Percentiles rank a stretch among this genome's conserved stretches.
These are phyloP conservation scores for Cephus spinipes DNA, from an alignment of 2,888 invertebrate species.

Conservation along the genomic window DNA sequence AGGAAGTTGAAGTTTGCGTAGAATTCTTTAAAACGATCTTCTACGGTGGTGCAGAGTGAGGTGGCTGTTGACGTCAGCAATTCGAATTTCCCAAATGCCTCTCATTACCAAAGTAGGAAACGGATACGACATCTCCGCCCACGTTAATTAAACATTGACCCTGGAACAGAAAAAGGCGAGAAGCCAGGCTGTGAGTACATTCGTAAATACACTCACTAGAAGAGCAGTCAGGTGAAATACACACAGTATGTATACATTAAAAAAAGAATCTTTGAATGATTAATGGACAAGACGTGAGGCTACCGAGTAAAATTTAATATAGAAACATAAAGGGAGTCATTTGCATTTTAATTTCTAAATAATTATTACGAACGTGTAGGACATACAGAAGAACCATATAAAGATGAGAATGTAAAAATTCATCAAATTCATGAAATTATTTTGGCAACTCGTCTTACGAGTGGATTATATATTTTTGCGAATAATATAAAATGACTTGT, in stretches of 20 bases:
- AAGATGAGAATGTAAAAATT: background rate
- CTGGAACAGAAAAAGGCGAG: constrained; percentile 70
- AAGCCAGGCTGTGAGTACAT: background rate
- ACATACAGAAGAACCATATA: background rate
- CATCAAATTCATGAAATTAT: background rate
- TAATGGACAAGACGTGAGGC: background rate
- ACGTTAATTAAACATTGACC: constrained; percentile 96
- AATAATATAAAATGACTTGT: background rate
- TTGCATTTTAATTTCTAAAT: background rate
- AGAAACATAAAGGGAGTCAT: background rate
- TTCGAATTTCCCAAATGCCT: constrained; percentile 46
- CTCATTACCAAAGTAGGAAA: constrained; percentile 76
- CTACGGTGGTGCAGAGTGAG: constrained; percentile 61
- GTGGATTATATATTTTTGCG: background rate
- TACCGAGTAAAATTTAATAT: background rate
- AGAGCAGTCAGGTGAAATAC: background rate
- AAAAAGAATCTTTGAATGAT: background rate
- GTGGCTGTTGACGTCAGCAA: constrained; percentile 60
- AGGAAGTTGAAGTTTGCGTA: background rate
- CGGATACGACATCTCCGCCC: constrained; percentile 92
- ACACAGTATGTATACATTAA: background rate
- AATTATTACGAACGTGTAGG: background rate
- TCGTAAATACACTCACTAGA: background rate
- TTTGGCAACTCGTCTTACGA: background rate
- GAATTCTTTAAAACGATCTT: background rate